Evolutionary conservation across 1,140 invertebrate species (phyloP).

Genomic region (Euura saliciscinereae): DNA sequence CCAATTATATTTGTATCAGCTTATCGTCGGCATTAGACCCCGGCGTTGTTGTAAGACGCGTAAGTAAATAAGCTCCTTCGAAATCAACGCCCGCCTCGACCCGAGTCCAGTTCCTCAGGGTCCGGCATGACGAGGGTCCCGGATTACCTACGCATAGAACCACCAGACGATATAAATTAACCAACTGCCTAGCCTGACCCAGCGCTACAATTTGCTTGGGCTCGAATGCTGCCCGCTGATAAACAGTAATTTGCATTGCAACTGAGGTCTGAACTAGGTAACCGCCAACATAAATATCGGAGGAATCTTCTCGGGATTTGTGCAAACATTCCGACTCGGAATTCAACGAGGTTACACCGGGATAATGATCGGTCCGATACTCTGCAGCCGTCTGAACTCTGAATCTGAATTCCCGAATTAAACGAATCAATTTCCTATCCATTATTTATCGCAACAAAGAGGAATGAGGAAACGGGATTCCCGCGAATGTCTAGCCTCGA

Average conservation of each 20-base stretch:
- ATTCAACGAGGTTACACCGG: no score
- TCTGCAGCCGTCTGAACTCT: no score
- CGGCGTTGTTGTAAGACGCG: slow-evolving; percentile 12
- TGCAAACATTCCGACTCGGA: not conserved
- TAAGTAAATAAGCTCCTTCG: slow-evolving; percentile 35
- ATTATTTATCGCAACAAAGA: not conserved
- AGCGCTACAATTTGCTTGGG: slow-evolving; percentile 29
- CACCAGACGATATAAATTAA: slow-evolving; percentile 39
- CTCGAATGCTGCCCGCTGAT: slow-evolving; percentile 28
- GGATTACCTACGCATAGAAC: slow-evolving; percentile 33
- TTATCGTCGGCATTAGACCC: slow-evolving; percentile 33
- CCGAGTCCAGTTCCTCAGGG: not conserved
- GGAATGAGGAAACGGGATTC: not conserved
- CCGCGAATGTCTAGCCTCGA: no score
- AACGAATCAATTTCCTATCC: not conserved
- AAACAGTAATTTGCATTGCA: slow-evolving; percentile 43
- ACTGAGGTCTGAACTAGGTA: slow-evolving; percentile 24
- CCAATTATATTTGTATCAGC: slow-evolving; percentile 40
- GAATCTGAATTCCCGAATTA: no score
- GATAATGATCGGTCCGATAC: no score
- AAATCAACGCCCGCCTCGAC: slow-evolving; percentile 28
- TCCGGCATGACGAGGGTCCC: slow-evolving; percentile 29
- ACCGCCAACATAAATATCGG: slow-evolving; percentile 25
- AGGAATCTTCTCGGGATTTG: not conserved
- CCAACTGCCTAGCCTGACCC: slow-evolving; percentile 24